These are phyloP conservation scores for Stictonetta naevosa DNA, from an alignment of 2,113 vertebrate genomes.

Conservation along the genomic window DNA sequence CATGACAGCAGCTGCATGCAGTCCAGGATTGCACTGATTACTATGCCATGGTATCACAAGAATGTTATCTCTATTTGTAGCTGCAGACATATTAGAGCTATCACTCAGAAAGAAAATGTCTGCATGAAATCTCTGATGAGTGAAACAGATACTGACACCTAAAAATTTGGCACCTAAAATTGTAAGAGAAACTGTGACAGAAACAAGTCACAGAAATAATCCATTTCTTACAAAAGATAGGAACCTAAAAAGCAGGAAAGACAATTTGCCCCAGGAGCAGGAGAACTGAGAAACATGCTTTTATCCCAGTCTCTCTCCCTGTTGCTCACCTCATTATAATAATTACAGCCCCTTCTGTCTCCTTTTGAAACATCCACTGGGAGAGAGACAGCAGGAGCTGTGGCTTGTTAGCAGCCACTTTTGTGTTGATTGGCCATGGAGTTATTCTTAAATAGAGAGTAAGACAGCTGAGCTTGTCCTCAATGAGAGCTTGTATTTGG, in stretches of 20 bases:
- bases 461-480: not conserved
- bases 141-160: not conserved
- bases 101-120: not conserved
- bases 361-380: not conserved
- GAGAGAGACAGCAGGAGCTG: not conserved
- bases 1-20: conserved; percentile 24
- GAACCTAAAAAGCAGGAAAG: not conserved
- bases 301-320: not conserved
- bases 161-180: not conserved
- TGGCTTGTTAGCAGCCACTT: not conserved
- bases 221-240: not conserved
- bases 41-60: not conserved
- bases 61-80: conserved; percentile 4
- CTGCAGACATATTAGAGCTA: not conserved
- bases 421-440: not conserved
- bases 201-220: not conserved
- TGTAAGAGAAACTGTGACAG: not conserved
- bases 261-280: not conserved
- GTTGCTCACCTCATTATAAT: not conserved
- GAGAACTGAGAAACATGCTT: not conserved
- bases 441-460: not conserved
- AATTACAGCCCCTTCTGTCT: not conserved
- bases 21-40: not conserved
- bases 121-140: not conserved
- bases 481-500: not conserved